Evolutionary conservation across 2,888 invertebrate species (phyloP).

Genomic region (Melipona bicolor): DNA sequence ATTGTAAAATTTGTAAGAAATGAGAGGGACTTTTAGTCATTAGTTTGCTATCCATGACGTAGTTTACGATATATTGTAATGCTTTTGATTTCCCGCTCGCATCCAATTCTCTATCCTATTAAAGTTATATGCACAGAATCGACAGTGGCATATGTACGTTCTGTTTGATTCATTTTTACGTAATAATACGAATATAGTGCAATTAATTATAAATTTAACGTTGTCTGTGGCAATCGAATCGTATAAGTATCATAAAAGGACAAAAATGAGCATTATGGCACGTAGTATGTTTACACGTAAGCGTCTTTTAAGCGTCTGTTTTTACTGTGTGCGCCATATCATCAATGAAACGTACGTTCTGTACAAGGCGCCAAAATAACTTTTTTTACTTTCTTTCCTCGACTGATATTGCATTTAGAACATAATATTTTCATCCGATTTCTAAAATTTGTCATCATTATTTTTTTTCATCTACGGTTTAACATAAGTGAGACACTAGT

Average conservation of each 20-base stretch:
- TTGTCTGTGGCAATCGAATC: conserved; percentile 29
- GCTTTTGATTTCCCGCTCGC: conserved; percentile 63
- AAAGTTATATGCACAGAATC: conserved; percentile 24
- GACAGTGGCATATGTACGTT: conserved; percentile 15
- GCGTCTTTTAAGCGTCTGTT: conserved; percentile 73
- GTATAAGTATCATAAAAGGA: conserved; percentile 3
- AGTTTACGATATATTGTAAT: conserved; percentile 50
- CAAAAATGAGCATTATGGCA: conserved; percentile 48
- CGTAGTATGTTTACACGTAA: conserved; percentile 73
- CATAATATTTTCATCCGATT: conserved; percentile 18
- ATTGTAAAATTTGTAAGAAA: conserved; percentile 46
- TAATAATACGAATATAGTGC: neutral
- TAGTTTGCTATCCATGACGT: conserved; percentile 52
- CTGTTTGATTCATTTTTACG: conserved; percentile 3
- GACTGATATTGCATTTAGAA: conserved; percentile 27
- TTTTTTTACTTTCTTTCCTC: conserved; percentile 17
- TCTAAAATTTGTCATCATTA: conserved; percentile 47
- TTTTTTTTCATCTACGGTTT: conserved; percentile 13
- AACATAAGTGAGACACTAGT: conserved; percentile 24
- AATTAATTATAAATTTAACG: neutral
- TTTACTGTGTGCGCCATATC: conserved; percentile 57
- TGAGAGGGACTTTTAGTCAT: conserved; percentile 70
- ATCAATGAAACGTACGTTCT: conserved; percentile 34
- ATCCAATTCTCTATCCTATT: conserved; percentile 27
- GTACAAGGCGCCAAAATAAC: conserved; percentile 55